Evolutionary conservation across 1,140 invertebrate species (phyloP).

Genomic region (Penaeus indicus): DNA sequence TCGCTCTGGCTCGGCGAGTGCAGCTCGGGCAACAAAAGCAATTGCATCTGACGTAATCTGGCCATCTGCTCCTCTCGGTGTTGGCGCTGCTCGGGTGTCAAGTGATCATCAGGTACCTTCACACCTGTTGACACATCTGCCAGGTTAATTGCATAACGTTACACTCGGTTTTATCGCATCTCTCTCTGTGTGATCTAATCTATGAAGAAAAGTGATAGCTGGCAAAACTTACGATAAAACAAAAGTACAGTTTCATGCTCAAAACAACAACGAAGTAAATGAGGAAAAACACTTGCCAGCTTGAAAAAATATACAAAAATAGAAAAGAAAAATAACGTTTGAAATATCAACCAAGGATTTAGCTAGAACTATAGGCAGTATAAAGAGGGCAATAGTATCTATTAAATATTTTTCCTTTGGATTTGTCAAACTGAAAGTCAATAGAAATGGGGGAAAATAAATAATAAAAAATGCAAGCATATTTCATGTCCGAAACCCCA

Average conservation of each 20-base stretch:
- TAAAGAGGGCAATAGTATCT: neutral
- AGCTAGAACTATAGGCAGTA: no score
- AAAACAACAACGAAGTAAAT: no score
- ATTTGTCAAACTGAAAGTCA: neutral
- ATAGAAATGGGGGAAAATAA: neutral
- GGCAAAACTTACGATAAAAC: neutral
- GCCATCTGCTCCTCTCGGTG: constrained; percentile 93
- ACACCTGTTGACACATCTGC: constrained; percentile 47
- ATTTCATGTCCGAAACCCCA: neutral
- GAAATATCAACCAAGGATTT: neutral
- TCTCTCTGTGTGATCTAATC: neutral
- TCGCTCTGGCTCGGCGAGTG: constrained; percentile 68
- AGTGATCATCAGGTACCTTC: constrained; percentile 89
- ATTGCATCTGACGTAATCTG: constrained; percentile 91
- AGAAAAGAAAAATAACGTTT: neutral
- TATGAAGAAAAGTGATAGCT: neutral
- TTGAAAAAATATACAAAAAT: neutral
- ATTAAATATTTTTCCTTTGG: neutral
- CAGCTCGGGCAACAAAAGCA: constrained; percentile 89
- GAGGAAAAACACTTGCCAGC: neutral
- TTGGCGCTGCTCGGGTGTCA: constrained; percentile 95
- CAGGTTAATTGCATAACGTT: no score
- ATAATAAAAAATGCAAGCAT: neutral
- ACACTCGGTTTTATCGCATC: no score
- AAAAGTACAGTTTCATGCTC: no score